Base-by-base conservation (phyloP, 2,113 vertebrate genomes). In the Equus quagga region DNA sequence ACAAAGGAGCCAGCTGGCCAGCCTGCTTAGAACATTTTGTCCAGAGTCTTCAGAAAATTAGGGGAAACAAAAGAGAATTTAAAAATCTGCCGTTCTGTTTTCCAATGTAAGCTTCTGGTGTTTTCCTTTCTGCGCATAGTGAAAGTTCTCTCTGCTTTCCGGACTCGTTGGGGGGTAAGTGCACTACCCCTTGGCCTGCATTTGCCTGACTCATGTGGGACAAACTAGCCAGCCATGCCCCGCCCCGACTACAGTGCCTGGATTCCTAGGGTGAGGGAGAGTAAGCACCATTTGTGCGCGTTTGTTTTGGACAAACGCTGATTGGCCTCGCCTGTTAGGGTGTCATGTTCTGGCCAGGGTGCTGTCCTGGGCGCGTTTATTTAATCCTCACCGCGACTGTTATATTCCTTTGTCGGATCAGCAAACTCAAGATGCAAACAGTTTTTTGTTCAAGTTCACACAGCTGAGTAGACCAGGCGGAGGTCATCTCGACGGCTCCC, bases 221-320 rank as follows among this genome's bases (percentile, higher is more conserved):
- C 44, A 92, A 31, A 81, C 82, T 24, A 93, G 62, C 26, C 31
- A 58, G 21, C 1, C 7, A 46, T 69, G 54, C 1, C 58, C 13
- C 46, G 89, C 64, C 26, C 0, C 73, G 26, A 67, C 17, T 26
- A 84, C 84, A 70, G 5, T 23, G 91, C 46, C 36, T 15, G 58
- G 21, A 33, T 96, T 93, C 64, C 67, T 73, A 86, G 86, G 89
- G 89, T 86, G 46, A 85, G 93, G 75, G 80, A 67, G 21, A 85
- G 41, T 67, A 91, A 44, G 3, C 18, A 67, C 5, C 26, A 17
- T 44, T 75, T 76, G 10, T 51, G 4, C 72, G 6, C 41, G 54
- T 92, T 91, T 83, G 33, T 60, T 93, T 75, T 44, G 18, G 24
- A 28, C 6, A 81, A 80, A 72, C 36, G 36, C 64, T 33, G 73